Evolutionary conservation across 2,888 invertebrate genomes (phyloP).

Genomic region (Cosmia trapezina): DNA sequence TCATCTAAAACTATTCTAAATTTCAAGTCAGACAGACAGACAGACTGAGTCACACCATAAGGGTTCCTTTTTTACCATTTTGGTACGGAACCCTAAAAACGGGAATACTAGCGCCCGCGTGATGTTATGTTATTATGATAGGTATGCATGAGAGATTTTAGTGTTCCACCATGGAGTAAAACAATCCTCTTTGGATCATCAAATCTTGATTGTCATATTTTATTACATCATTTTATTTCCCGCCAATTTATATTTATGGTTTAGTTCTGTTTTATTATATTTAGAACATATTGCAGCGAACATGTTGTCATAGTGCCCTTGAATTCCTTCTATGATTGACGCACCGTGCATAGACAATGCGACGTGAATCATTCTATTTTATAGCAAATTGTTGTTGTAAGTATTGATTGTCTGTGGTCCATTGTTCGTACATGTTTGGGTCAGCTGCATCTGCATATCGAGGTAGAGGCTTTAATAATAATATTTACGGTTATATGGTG

Average conservation of each 20-base stretch:
- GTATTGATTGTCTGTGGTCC: constrained; percentile 51
- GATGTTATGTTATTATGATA: not conserved
- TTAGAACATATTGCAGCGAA: constrained; percentile 47
- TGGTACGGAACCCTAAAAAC: no score
- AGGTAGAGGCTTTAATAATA: constrained; percentile 38
- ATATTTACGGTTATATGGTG: constrained; percentile 9
- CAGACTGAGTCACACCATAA: no score
- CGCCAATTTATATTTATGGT: constrained; percentile 45
- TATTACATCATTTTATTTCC: constrained; percentile 24
- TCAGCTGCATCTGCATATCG: constrained; percentile 49
- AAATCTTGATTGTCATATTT: not conserved
- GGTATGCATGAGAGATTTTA: not conserved
- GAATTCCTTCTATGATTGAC: constrained; percentile 55
- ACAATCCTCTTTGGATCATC: not conserved
- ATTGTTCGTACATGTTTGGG: constrained; percentile 58
- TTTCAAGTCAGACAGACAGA: no score
- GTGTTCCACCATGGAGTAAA: not conserved
- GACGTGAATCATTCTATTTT: constrained; percentile 68
- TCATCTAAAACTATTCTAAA: no score
- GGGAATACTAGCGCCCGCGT: not conserved
- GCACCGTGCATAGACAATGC: constrained; percentile 67
- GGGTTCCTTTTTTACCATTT: no score
- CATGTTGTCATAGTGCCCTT: constrained; percentile 62
- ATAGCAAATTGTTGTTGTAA: constrained; percentile 63
- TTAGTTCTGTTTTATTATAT: constrained; percentile 44